Conservation (phyloP, 1,140 invertebrate genomes). For the Cydia pomonella region DNA sequence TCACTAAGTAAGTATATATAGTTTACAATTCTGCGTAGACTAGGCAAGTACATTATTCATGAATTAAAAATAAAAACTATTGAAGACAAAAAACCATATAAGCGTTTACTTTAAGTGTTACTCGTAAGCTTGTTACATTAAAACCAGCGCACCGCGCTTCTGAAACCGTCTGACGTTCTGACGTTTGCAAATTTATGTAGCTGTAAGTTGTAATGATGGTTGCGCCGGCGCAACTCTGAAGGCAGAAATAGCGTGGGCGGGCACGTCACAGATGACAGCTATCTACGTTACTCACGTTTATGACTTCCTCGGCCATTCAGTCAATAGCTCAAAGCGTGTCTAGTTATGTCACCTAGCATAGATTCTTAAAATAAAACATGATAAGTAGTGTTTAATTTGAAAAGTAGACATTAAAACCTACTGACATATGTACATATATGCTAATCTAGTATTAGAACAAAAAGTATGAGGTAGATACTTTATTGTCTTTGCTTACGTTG, state of each 20-base stretch:
- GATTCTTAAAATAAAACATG: neutral
- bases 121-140: conserved; percentile 33
- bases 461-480: no score
- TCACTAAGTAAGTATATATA: no score
- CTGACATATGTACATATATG: neutral
- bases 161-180: conserved; percentile 51
- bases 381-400: neutral
- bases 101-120: conserved; percentile 33
- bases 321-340: conserved; percentile 22
- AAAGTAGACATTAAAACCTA: neutral
- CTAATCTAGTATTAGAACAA: no score
- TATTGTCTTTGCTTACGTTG: neutral
- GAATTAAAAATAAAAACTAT: no score
- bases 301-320: conserved; percentile 72
- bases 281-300: conserved; percentile 63
- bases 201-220: conserved; percentile 41
- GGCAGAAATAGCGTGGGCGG: conserved; percentile 78
- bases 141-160: conserved; percentile 38
- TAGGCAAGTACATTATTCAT: no score
- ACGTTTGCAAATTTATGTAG: conserved; percentile 60
- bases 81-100: no score
- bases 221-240: conserved; percentile 53
- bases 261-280: conserved; percentile 72
- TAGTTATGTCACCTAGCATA: conserved; percentile 11
- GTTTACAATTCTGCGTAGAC: no score